phyloP scores from a whole-genome alignment of 2,113 vertebrate genomes.

The Plestiodon gilberti region DNA sequence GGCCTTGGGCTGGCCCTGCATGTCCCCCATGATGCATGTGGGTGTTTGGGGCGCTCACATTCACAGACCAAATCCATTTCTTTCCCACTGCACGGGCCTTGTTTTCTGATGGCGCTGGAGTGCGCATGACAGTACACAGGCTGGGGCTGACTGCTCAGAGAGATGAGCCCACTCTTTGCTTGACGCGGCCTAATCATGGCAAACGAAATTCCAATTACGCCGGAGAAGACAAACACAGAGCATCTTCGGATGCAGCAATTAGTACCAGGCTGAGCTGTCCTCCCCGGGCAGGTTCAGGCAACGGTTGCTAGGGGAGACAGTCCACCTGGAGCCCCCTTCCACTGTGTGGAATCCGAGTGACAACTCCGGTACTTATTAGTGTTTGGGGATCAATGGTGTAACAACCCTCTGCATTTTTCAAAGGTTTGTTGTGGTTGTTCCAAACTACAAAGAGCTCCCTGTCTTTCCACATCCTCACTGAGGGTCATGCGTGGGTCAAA shows the following conservation, averaged over 20 bases:
- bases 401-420: not conserved
- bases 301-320: not conserved
- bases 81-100: not conserved
- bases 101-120: not conserved
- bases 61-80: not conserved
- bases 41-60: too few species aligned
- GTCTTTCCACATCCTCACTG: too few species aligned
- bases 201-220: not conserved
- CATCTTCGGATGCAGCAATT: not conserved
- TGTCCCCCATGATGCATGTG: too few species aligned
- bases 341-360: not conserved
- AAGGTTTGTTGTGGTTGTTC: too few species aligned
- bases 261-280: not conserved
- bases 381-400: not conserved
- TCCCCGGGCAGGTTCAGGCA: not conserved
- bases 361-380: not conserved
- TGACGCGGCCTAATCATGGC: not conserved
- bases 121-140: not conserved
- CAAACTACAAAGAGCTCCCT: too few species aligned
- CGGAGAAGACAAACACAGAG: not conserved
- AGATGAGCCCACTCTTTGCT: not conserved
- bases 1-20: too few species aligned
- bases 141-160: not conserved
- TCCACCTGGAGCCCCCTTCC: not conserved
- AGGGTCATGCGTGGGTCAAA: too few species aligned